Evolutionary conservation across 1,140 invertebrate species (phyloP), one percentile per base, ranked within the genome.

Genomic region (Pseudachorutes palmiensis): DNA sequence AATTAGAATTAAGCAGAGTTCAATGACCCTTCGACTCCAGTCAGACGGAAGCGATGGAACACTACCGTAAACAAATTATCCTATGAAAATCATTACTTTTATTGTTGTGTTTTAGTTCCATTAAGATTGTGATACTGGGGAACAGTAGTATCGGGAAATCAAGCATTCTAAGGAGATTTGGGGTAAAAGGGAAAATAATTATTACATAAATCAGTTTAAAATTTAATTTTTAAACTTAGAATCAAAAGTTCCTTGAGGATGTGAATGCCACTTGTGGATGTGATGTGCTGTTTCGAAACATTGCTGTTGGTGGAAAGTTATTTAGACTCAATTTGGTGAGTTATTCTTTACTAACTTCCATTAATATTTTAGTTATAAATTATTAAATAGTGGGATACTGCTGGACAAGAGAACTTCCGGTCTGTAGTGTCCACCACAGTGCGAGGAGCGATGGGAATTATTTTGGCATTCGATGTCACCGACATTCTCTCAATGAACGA

Each of bases 401-500:
- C 64, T 57, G 72, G 94, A 1, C 93, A 97, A 77, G 94, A 97
- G 80, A 85, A 91, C 78, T 97, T 94, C 80, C 84, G 92, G 72
- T 91, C 92, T 76, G 87, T 97, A 19, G 94, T 92, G 1, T 92
- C 94, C 69, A 93, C 93, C 72, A 96, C 95, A 78, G 96, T 96
- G 78, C 84, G 94, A 78, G 92, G 94, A 75, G 92, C 93, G 28
- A 89, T 94, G 75, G 92, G 92, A 87, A 86, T 94, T 61, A 83
- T 97, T 49, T 82, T 96, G 65, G 85, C 96, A 0, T 96, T 96
- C 79, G 93, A 96, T 78, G 89, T 96, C 60, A 94, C 91, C 41
- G 92, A 91, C 76, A 89, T 90, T 79, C 85, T 84, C 32, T 92
- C 90, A 75, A 93, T 89, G 77, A 88, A 90, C 79, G 91, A 91